Percentiles rank a stretch among this genome's conserved stretches.
Evolutionary conservation across 2,888 invertebrate species (phyloP).

Genomic region (Hirtodrosophila duncani): DNA sequence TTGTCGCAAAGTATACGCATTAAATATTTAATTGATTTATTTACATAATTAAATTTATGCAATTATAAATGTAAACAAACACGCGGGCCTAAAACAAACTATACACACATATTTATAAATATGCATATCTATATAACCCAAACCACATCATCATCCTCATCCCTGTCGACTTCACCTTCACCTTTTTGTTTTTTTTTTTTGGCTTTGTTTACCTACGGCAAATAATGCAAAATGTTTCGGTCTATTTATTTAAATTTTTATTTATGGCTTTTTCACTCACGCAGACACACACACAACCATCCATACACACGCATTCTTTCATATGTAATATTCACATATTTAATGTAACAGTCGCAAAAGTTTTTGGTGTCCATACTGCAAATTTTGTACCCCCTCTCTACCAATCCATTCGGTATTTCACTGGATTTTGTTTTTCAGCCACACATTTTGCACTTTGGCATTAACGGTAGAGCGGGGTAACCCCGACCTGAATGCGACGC

Average conservation of each 20-base stretch:
- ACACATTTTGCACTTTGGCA: slow-evolving; percentile 54
- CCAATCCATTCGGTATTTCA: neutral
- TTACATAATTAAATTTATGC: slow-evolving; percentile 68
- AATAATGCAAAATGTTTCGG: slow-evolving; percentile 54
- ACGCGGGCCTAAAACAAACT: slow-evolving; percentile 24
- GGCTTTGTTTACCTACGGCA: slow-evolving; percentile 36
- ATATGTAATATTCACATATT: slow-evolving; percentile 47
- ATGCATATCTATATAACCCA: too few species aligned
- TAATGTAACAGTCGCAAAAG: slow-evolving; percentile 57
- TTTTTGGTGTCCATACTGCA: slow-evolving; percentile 19
- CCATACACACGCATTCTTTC: slow-evolving; percentile 8
- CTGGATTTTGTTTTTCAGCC: slow-evolving; percentile 29
- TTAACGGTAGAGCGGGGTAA: slow-evolving; percentile 8
- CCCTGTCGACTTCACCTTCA: slow-evolving; percentile 2
- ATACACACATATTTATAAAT: slow-evolving; percentile 14
- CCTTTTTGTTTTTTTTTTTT: slow-evolving; percentile 9
- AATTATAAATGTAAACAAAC: slow-evolving; percentile 66
- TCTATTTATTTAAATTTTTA: slow-evolving; percentile 52
- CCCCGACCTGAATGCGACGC: slow-evolving; percentile 7
- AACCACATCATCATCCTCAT: too few species aligned
- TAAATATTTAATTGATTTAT: slow-evolving; percentile 63
- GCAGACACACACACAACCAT: slow-evolving; percentile 7
- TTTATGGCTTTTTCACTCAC: slow-evolving; percentile 13
- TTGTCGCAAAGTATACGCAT: too few species aligned
- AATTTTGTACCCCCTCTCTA: slow-evolving; percentile 18